Evolutionary conservation across 2,888 invertebrate species (phyloP), one percentile per base, ranked within the genome.

Genomic region (Tenthredo livida): DNA sequence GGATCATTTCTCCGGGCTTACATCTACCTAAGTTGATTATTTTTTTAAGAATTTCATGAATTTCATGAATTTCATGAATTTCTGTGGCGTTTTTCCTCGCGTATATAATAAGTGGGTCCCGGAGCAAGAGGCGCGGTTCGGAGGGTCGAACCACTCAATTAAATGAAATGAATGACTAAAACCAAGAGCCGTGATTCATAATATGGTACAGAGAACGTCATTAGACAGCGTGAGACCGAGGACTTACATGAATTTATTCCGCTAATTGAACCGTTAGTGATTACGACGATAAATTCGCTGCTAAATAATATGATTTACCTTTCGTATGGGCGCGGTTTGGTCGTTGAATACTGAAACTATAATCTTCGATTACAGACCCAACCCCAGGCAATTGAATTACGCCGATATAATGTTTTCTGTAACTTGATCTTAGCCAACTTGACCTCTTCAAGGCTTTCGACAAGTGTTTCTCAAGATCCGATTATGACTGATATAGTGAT

Each of bases 241-340:
- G 75, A 77, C 47, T 80, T 58, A 85, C 84, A 86, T 87, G 86
- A 86, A 87, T 87, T 86, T 84, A 80, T 77, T 72, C 40, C 50
- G 85, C 86, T 87, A 87, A 87, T 87, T 87, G 86, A 87, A 87
- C 87, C 84, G 86, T 86, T 87, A 86, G 86, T 86, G 85, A 86
- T 87, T 86, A 84, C 80, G 75, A 61, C 73, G 85, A 86, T 87
- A 87, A 87, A 87, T 33, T 77, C 17, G 33, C n/a, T 17, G 17
- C 54, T 77, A 29, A 77, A 54, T 77, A 29, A 73, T 73, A 54
- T 29, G 29, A 17, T 29, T 50, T 54, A 54, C 33, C 50, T 43
- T 73, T 43, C 43, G 12, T 25, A 43, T 21, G 25, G 40, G 21
- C 21, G 43, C 9, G 40, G 17, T 29, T 73, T 12, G 72, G 21